Conservation (phyloP, 2,888 invertebrate species). For the Habroteleia sp. region DNA sequence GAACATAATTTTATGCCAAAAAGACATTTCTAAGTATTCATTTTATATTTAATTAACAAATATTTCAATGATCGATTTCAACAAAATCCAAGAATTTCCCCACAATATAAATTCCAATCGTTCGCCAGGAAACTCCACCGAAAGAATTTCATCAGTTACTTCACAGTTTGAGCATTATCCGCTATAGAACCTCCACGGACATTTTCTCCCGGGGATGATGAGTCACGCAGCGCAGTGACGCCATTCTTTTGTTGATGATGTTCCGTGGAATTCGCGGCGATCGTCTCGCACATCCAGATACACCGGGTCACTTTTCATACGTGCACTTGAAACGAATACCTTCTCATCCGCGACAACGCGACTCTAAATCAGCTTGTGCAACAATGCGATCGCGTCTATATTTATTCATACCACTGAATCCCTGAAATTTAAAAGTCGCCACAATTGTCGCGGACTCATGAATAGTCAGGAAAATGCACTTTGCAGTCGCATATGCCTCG, state of each 20-base stretch:
- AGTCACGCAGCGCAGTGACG: conserved; percentile 48
- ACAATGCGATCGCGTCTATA: conserved; percentile 46
- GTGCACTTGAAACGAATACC: conserved; percentile 44
- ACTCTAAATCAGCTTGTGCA: conserved; percentile 42
- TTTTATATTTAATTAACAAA: too few species aligned
- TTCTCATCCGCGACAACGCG: conserved; percentile 15
- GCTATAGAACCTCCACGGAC: conserved; percentile 30
- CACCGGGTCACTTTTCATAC: conserved; percentile 37
- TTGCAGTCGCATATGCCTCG: conserved; percentile 7
- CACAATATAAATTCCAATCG: neutral
- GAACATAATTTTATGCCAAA: too few species aligned
- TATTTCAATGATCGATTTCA: too few species aligned
- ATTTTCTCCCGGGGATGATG: conserved; percentile 41
- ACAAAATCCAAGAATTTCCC: too few species aligned
- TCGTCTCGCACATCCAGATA: conserved; percentile 9
- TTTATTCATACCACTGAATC: conserved; percentile 35
- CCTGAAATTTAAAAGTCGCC: conserved; percentile 31
- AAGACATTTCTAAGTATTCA: too few species aligned
- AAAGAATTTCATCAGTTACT: conserved; percentile 28
- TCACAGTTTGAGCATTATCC: conserved; percentile 6
- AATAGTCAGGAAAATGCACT: conserved; percentile 39
- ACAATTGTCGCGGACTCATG: conserved; percentile 37
- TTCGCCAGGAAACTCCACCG: neutral
- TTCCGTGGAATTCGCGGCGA: conserved; percentile 40
- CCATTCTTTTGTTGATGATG: conserved; percentile 52